Evolutionary conservation across 2,113 vertebrate genomes (phyloP), one percentile per base, ranked within the genome.

Genomic region (Genyomyrus donnyi): DNA sequence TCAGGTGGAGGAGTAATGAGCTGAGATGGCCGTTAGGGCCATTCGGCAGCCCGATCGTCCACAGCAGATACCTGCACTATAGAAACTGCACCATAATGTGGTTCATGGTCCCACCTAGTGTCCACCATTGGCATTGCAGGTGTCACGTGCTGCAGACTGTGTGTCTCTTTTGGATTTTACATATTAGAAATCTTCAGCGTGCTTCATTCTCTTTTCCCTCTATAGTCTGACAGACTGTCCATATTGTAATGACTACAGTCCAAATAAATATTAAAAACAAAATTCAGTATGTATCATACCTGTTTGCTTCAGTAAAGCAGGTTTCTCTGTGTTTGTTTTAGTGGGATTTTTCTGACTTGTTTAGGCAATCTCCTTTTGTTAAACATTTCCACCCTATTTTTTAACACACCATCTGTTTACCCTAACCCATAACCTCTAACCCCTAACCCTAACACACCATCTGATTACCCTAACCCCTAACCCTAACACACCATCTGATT

Each of bases 51-150:
- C 6, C 24, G 39, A 70, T 27, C 1, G 10, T 56, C 15, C 13
- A 10, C 27, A 31, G 11, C 3, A 21, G 15, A 35, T 3, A 19
- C 13, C 50, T 31, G 85, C 19, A 15, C 15, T 27, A 53, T 27
- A 27, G 7, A 56, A 39, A 87, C 49, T 53, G 49, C 49, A 27
- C 11, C 27, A 53, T 53, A 35, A 56, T 52, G 10, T 53, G 56
- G 87, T 39, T 66, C 6, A n/a, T 88, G 49, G 31, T n/a, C 35
- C 87, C 87, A 66, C 24, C 87, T 62, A n/a, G 87, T 88, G 87
- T 66, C 10, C 56, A 45, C 56, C 58, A 1, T 62, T 0, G 27
- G 85, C n/a, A 86, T 48, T 27, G 45, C 0, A n/a, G 48, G 10
- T 50, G 24, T 31, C 45, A n/a, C 27, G 10, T n/a, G 21, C 42